A percentile compares a stretch with the other conserved stretches of the same genome.
phyloP scores from a whole-genome alignment of 2,797 vertebrate genomes.

The Falco peregrinus region DNA sequence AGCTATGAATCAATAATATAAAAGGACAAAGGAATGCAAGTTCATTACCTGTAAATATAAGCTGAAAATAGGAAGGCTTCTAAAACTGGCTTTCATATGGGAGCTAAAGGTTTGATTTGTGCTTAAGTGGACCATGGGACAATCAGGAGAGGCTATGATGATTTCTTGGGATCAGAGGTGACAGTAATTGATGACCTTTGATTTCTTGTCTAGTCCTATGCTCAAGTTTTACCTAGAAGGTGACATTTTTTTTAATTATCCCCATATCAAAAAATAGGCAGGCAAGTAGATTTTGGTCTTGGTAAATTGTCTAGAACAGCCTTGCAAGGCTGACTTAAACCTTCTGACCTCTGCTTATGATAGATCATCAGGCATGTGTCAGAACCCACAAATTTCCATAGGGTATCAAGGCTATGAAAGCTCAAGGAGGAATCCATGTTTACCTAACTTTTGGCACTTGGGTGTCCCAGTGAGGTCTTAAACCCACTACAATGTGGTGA shows the following conservation, averaged over 20 bases:
- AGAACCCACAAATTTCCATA: neutral
- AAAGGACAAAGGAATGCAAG: neutral
- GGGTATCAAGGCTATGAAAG: neutral
- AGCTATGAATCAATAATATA: neutral
- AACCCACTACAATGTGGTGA: neutral
- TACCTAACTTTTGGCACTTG: neutral
- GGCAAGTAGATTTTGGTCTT: neutral
- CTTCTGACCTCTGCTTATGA: neutral
- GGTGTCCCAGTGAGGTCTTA: neutral
- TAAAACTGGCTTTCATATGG: neutral
- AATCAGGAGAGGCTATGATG: neutral
- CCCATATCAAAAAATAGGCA: neutral
- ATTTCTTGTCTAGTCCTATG: neutral
- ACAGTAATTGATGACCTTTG: neutral
- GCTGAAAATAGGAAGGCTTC: neutral
- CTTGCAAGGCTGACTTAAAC: neutral
- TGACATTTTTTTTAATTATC: neutral
- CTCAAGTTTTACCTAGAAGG: neutral
- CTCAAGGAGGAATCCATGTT: neutral
- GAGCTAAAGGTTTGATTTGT: neutral
- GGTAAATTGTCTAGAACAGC: neutral
- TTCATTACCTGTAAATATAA: neutral
- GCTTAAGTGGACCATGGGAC: neutral
- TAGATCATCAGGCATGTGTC: neutral
- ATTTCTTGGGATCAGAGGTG: neutral